Conservation (phyloP, 1,140 invertebrate species). For the Musca vetustissima region DNA sequence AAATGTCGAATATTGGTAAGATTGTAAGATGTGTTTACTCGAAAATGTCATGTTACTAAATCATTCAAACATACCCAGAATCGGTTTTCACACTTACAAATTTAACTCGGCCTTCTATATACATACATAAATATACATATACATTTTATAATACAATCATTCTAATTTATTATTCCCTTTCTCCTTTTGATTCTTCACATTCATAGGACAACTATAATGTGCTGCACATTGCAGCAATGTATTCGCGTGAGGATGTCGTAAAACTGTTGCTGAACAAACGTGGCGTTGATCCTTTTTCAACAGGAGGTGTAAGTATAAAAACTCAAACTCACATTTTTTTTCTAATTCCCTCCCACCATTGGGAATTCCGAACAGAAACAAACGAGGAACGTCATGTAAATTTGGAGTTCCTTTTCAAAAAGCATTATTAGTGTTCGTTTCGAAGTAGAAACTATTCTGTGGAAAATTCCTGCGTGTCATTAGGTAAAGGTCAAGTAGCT, state of each 20-base stretch:
- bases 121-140: too few species aligned
- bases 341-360: background rate
- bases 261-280: constrained; percentile 85
- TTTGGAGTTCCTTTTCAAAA: background rate
- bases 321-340: background rate
- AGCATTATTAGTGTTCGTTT: background rate
- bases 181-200: constrained; percentile 36
- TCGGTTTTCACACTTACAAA: too few species aligned
- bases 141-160: too few species aligned
- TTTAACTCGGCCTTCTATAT: too few species aligned
- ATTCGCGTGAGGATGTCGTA: constrained; percentile 92
- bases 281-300: constrained; percentile 86
- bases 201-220: constrained; percentile 92
- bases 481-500: constrained; percentile 27
- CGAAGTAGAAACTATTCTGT: background rate
- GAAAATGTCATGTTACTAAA: too few species aligned
- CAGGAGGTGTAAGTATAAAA: constrained; percentile 82
- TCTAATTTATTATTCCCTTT: constrained; percentile 3
- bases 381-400: background rate
- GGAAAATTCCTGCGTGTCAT: constrained; percentile 27
- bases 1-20: too few species aligned
- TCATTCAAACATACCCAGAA: too few species aligned
- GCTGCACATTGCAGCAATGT: constrained; percentile 89
- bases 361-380: background rate
- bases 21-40: too few species aligned